Base-by-base conservation (phyloP, 2,888 invertebrate species). In the Ormyrus rosae region DNA sequence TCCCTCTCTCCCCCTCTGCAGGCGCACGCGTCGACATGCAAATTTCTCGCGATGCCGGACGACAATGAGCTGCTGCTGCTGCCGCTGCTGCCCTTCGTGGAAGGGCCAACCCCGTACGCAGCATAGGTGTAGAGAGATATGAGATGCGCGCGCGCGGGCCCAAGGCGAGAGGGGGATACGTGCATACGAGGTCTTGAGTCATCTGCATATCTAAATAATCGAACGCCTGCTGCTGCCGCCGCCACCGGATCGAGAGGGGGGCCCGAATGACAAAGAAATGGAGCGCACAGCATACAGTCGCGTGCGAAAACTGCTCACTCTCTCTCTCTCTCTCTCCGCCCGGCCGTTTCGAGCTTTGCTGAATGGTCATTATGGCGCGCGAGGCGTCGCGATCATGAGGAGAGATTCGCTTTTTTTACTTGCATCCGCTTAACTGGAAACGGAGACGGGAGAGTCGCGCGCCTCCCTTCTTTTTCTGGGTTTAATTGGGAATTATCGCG, bases 181-280 rank as follows among this genome's bases (percentile, higher is more conserved):
- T 60, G 45, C 53, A 64, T 53, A 55, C 13, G 65, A 34, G 68
- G 13, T 81, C 78, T 79, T 46, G 87, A 85, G 88, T 89, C 86
- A 90, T 90, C 90, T 90, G 90, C 90, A 90, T 90, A 90, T 90
- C 90, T 90, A 90, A 90, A 90, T 90, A 90, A 90, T 90, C 90
- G 88, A 89, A 88, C 86, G 86, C 87, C 86, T 89, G 90, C 87
- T 34, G 88, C 88, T 8, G 60, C 34, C 34, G 46, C 85, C 85
- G 85, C 85, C 83, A 84, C 67, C 67, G 82, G 63, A 81, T 80
- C 81, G 84, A 80, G 83, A 56, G 75, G 83, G 81, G 83, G 80
- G 78, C 9, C 34, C 11, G 34, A 72, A 68, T 8, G 63, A 82
- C 72, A 81, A 71, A 75, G 73, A 70, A 74, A 45, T 68, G 60